Percentiles rank a stretch among this genome's conserved stretches.
Conservation (phyloP, 1,140 invertebrate genomes). For the Brachionus paranguensis region DNA sequence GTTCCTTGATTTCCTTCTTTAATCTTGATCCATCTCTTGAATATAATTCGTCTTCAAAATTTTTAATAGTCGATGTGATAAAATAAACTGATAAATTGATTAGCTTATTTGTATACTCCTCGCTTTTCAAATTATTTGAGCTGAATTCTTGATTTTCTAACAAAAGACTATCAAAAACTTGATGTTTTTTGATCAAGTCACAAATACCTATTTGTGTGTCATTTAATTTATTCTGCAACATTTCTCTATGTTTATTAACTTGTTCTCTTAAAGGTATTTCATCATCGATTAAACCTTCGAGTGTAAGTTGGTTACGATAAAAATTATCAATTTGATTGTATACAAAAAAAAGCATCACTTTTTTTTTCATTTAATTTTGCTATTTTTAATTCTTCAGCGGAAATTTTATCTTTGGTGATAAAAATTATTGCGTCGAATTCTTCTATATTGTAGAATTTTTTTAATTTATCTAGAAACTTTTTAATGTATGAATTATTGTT, state of each 20-base stretch:
- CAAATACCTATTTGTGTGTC: background rate
- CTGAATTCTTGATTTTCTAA: background rate
- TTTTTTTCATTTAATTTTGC: background rate
- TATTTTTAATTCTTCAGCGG: background rate
- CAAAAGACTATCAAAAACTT: background rate
- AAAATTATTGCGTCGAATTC: constrained; percentile 22
- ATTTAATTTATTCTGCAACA: background rate
- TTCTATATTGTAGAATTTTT: background rate
- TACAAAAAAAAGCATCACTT: background rate
- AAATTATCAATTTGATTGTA: background rate
- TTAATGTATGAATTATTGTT: background rate
- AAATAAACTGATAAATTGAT: background rate
- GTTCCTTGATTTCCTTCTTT: background rate
- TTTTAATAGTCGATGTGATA: background rate
- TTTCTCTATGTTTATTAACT: background rate
- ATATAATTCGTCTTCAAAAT: background rate
- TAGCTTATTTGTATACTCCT: background rate
- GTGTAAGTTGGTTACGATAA: background rate
- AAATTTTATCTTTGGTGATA: background rate
- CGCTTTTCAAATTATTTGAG: background rate
- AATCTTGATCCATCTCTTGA: background rate
- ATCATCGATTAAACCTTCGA: background rate
- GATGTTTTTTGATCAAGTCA: background rate
- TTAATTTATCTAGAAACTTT: background rate
- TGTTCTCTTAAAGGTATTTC: background rate